A percentile compares a stretch with the other conserved stretches of the same genome.
These are phyloP conservation scores for Peromyscus polionotus DNA, from an alignment of 2,113 vertebrate species.

Conservation along the genomic window DNA sequence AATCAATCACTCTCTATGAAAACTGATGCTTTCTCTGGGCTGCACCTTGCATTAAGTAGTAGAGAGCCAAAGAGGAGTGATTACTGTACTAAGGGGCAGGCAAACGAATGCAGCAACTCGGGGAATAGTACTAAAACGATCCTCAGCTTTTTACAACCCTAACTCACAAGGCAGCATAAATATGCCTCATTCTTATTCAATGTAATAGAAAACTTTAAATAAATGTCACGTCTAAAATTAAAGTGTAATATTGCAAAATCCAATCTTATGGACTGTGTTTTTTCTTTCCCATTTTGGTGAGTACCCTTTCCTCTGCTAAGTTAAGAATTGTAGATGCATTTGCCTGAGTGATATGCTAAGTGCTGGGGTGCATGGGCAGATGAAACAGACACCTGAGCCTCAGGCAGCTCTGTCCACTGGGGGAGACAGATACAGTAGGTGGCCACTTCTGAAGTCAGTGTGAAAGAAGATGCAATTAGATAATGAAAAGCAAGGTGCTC, in stretches of 20 bases:
- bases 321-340: neutral
- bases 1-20: neutral
- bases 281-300: neutral
- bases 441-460: neutral
- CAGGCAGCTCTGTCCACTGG: neutral
- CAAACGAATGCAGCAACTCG: neutral
- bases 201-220: conserved; percentile 39
- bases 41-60: too few relatives aligned
- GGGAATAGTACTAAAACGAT: neutral
- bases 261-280: neutral
- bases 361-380: neutral
- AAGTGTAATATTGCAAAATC: neutral
- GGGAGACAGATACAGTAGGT: neutral
- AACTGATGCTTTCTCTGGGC: neutral
- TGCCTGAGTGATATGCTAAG: neutral
- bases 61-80: neutral
- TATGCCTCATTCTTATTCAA: neutral
- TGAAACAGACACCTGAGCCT: neutral
- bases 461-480: neutral
- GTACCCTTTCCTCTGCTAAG: neutral
- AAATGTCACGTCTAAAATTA: neutral
- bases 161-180: neutral
- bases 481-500: neutral
- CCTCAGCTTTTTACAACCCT: neutral
- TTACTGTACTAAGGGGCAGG: neutral